Percentiles rank a stretch among this genome's conserved stretches.
Evolutionary conservation across 1,140 invertebrate species (phyloP).

Genomic region (Streblospio benedicti): DNA sequence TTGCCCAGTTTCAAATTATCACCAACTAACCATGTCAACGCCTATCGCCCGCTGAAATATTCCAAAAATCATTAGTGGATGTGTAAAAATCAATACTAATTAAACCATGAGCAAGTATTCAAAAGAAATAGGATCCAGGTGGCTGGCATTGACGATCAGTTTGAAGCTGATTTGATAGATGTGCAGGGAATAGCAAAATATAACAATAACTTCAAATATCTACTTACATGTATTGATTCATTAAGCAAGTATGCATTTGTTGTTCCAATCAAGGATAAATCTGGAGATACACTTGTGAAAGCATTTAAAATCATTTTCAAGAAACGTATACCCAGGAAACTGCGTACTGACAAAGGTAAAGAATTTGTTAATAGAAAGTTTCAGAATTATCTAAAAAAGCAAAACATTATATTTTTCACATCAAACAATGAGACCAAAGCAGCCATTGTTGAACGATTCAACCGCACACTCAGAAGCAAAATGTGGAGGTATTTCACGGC

Average conservation of each 20-base stretch:
- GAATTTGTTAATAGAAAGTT: constrained; percentile 17
- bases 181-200: constrained; percentile 28
- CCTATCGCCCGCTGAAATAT: no score
- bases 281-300: constrained; percentile 22
- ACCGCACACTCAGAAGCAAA: constrained; percentile 46
- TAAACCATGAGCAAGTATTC: no score
- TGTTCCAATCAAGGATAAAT: constrained; percentile 48
- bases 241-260: constrained; percentile 49
- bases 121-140: constrained; percentile 9
- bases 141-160: constrained; percentile 34
- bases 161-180: constrained; percentile 41
- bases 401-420: constrained; percentile 8
- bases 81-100: no score
- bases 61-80: no score
- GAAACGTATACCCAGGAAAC: constrained; percentile 2
- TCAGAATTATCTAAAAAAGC: constrained; percentile 11
- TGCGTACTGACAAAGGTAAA: constrained; percentile 11
- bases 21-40: no score
- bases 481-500: constrained; percentile 47
- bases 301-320: constrained; percentile 27
- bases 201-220: constrained; percentile 46
- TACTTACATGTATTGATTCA: constrained; percentile 48
- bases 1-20: no score
- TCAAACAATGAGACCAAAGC: constrained; percentile 45
- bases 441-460: constrained; percentile 46